Percentiles rank a stretch among this genome's conserved stretches.
Conservation (phyloP, 2,113 vertebrate genomes). For the Bufo bufo region DNA sequence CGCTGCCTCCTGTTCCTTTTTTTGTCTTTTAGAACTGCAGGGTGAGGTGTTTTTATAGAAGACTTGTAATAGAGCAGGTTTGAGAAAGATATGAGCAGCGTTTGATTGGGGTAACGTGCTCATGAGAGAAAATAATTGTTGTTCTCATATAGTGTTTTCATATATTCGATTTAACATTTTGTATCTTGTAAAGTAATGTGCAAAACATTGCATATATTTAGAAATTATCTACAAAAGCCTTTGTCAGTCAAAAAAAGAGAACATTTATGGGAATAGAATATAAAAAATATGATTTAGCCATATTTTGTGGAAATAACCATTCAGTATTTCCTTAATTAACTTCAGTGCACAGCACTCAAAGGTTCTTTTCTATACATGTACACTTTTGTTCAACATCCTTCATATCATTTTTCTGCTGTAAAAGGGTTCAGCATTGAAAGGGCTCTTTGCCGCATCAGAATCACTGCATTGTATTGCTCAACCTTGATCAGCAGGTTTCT, state of each 20-base stretch:
- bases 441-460: conserved; percentile 15
- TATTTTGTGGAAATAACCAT: conserved; percentile 27
- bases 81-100: not conserved
- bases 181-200: not conserved
- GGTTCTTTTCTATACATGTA: conserved; percentile 52
- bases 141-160: not conserved
- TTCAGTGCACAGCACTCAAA: conserved; percentile 30
- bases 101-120: not conserved
- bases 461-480: conserved; percentile 23
- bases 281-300: conserved; percentile 34
- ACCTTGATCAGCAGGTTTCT: conserved; percentile 44
- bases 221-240: not conserved
- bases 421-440: conserved; percentile 2
- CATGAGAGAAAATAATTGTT: not conserved
- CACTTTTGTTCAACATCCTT: conserved; percentile 46
- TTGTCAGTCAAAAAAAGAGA: not conserved
- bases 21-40: too few species aligned
- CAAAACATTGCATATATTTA: not conserved
- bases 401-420: conserved; percentile 34
- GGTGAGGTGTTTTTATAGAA: too few species aligned
- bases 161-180: not conserved
- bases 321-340: conserved; percentile 43
- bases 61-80: not conserved
- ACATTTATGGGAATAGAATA: not conserved
- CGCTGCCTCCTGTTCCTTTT: too few species aligned